Evolutionary conservation across 1,140 invertebrate genomes (phyloP).

Genomic region (Arctopsyche grandis): DNA sequence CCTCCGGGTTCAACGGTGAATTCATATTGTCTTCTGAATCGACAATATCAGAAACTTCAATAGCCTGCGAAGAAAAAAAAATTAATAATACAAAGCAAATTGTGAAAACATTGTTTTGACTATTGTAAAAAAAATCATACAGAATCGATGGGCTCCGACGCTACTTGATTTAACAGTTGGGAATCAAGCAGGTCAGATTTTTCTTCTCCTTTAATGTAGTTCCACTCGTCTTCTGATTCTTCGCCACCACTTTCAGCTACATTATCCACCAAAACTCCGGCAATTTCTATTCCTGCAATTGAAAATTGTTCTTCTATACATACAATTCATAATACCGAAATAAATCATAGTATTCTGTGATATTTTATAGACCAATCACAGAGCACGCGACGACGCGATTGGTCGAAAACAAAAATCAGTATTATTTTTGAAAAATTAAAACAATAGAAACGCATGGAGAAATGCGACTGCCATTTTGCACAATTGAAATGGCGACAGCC

Average conservation of each 20-base stretch:
- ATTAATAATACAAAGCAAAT: not conserved
- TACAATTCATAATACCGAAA: no score
- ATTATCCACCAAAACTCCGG: conserved; percentile 70
- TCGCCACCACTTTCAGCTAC: conserved; percentile 74
- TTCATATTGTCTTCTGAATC: conserved; percentile 67
- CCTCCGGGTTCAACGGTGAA: conserved; percentile 78
- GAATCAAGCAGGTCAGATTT: conserved; percentile 57
- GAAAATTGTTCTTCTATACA: no score
- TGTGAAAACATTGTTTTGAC: not conserved
- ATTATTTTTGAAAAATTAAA: no score
- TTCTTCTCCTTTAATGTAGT: conserved; percentile 73
- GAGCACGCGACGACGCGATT: no score
- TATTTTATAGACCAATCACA: not conserved
- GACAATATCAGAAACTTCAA: conserved; percentile 38
- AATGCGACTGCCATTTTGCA: not conserved
- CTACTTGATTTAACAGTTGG: conserved; percentile 45
- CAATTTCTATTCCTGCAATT: conserved; percentile 60
- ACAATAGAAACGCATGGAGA: no score
- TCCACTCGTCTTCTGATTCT: conserved; percentile 83
- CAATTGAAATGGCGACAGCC: not conserved
- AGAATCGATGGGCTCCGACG: not conserved
- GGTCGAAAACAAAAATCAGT: no score
- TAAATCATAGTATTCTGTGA: not conserved
- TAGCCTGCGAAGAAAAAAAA: conserved; percentile 2
- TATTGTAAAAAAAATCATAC: not conserved